Evolutionary conservation across 2,797 vertebrate species (phyloP).

Genomic region (Mycteria americana): DNA sequence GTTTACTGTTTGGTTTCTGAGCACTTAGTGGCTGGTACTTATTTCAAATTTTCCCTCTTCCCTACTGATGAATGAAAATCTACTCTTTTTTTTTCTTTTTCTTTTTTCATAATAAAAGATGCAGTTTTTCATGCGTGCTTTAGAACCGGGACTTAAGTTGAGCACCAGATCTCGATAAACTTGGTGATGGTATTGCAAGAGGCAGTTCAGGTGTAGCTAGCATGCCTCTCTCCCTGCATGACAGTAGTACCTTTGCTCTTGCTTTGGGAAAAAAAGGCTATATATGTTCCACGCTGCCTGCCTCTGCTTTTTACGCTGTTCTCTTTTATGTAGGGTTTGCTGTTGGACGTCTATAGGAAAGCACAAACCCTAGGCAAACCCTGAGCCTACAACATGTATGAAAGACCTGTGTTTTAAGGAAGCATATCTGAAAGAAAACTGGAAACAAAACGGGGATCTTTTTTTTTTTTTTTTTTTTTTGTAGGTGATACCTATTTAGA

Average conservation of each 20-base stretch:
- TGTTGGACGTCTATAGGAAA: background rate
- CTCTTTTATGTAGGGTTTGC: background rate
- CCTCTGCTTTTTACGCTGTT: background rate
- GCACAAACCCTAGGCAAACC: background rate
- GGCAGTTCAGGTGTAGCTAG: background rate
- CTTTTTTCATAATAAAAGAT: background rate
- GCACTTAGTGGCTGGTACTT: conserved; percentile 20
- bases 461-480: background rate
- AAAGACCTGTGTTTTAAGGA: background rate
- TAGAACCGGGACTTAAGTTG: background rate
- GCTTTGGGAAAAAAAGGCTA: background rate
- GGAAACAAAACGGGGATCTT: background rate
- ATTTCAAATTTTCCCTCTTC: background rate
- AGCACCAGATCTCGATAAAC: background rate
- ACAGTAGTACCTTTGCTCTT: background rate
- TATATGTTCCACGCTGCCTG: background rate
- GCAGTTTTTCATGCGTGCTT: background rate
- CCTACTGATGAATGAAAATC: background rate
- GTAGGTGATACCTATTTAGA: background rate
- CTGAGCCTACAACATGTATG: background rate
- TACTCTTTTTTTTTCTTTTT: too few species aligned
- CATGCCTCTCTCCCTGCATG: background rate
- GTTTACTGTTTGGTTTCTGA: conserved; percentile 19
- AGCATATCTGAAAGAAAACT: background rate
- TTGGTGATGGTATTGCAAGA: background rate